Conservation (phyloP, 2,113 vertebrate species). For the Pipa parva region DNA sequence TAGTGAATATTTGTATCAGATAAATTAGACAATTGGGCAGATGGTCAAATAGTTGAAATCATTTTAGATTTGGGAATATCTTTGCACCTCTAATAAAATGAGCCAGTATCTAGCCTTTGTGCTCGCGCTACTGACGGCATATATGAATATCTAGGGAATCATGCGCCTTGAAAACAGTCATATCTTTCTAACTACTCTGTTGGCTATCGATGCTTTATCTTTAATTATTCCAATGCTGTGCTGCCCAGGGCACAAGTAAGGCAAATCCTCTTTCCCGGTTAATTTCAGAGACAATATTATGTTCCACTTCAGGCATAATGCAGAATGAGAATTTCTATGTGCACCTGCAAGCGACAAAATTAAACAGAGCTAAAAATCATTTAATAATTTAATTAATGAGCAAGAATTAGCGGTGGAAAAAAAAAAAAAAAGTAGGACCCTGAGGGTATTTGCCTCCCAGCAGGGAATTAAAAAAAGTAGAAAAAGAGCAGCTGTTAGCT, state of each 20-base stretch:
- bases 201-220: conserved; percentile 14
- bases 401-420: conserved; percentile 24
- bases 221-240: conserved; percentile 36
- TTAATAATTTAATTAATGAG: conserved; percentile 42
- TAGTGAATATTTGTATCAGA: too few relatives aligned
- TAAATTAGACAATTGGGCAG: too few relatives aligned
- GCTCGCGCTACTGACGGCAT: neutral
- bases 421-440: conserved; percentile 22
- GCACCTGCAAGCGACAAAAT: conserved; percentile 26
- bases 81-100: too few relatives aligned
- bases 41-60: too few relatives aligned
- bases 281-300: conserved; percentile 36
- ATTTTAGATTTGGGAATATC: too few relatives aligned
- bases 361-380: conserved; percentile 36
- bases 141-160: conserved; percentile 10
- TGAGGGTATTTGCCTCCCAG: conserved; percentile 31
- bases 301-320: conserved; percentile 25
- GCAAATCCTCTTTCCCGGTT: conserved; percentile 30
- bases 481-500: conserved; percentile 35
- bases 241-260: conserved; percentile 27
- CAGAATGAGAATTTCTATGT: conserved; percentile 35
- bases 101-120: too few relatives aligned
- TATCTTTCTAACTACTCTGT: conserved; percentile 21
- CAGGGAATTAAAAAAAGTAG: conserved; percentile 29
- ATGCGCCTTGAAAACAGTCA: conserved; percentile 9